Evolutionary conservation across 2,888 invertebrate species (phyloP).

Genomic region (Trilocha varians): DNA sequence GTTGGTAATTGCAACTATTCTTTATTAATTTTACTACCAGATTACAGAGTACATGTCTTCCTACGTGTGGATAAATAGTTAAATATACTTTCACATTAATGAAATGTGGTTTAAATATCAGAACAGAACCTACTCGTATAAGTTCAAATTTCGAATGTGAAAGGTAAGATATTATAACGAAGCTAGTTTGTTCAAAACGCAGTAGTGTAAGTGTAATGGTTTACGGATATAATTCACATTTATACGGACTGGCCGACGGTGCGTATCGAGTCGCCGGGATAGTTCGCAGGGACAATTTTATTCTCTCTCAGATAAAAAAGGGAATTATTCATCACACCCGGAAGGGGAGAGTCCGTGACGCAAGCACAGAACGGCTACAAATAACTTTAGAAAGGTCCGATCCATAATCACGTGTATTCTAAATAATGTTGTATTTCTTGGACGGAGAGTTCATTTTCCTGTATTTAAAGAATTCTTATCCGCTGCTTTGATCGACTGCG

Average conservation of each 20-base stretch:
- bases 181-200: too few species aligned
- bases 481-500: constrained; percentile 42
- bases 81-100: too few species aligned
- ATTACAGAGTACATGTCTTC: too few species aligned
- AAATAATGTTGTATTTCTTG: constrained; percentile 15
- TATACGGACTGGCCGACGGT: constrained; percentile 62
- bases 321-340: constrained; percentile 74
- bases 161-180: too few species aligned
- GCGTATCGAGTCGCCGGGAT: constrained; percentile 67
- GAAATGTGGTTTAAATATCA: too few species aligned
- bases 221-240: constrained; percentile 67
- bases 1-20: too few species aligned
- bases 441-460: constrained; percentile 22
- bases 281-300: constrained; percentile 66
- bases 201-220: constrained; percentile 62
- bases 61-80: too few species aligned
- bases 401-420: constrained; percentile 13
- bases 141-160: too few species aligned
- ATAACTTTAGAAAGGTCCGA: constrained; percentile 32
- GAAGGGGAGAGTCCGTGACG: constrained; percentile 72
- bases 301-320: constrained; percentile 62
- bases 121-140: too few species aligned
- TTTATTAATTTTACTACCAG: too few species aligned
- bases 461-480: constrained; percentile 10
- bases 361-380: constrained; percentile 67